Conservation (phyloP, 2,113 vertebrate species). For the Serilophus lunatus region DNA sequence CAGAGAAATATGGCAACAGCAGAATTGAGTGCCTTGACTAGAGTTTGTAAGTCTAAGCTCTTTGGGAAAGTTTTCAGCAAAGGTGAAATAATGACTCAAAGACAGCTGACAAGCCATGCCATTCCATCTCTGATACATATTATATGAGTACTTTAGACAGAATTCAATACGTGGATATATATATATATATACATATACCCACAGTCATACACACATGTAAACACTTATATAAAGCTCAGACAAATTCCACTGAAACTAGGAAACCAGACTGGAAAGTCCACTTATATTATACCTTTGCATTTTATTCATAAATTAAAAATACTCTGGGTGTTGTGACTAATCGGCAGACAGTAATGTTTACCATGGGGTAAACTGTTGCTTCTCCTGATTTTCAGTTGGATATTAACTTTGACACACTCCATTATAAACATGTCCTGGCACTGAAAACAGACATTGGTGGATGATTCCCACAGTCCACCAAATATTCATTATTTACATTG, state of each 20-base stretch:
- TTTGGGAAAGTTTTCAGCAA: neutral
- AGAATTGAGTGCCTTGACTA: neutral
- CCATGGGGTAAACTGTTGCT: neutral
- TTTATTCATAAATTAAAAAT: slow-evolving; percentile 10
- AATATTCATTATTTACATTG: neutral
- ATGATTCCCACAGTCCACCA: neutral
- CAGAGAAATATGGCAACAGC: neutral
- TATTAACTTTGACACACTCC: neutral
- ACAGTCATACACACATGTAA: neutral
- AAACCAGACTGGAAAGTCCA: neutral
- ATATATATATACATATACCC: neutral
- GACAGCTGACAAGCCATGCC: neutral
- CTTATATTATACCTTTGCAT: neutral
- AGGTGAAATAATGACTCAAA: neutral
- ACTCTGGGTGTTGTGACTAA: neutral
- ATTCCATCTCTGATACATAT: neutral
- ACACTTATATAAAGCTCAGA: neutral
- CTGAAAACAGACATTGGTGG: neutral
- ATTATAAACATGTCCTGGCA: neutral
- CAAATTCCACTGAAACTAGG: neutral
- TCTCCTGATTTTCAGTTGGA: slow-evolving; percentile 11
- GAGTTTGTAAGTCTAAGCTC: neutral
- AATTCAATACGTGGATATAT: neutral
- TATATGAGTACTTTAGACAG: neutral
- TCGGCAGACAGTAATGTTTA: neutral